Evolutionary conservation across 2,888 invertebrate genomes (phyloP), one percentile per base, ranked within the genome.

Genomic region (Tholera decimalis): DNA sequence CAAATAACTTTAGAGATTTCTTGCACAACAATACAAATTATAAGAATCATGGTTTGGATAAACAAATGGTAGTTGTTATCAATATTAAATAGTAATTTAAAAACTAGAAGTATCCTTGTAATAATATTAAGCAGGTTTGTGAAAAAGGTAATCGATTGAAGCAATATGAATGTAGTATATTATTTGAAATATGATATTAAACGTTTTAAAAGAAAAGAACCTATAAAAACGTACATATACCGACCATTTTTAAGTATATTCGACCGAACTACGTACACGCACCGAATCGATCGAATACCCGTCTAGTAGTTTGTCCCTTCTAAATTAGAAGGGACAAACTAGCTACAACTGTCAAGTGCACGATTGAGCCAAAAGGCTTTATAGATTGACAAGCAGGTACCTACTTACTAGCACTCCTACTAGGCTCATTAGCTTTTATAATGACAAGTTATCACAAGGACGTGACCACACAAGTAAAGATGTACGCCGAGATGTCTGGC

Each of bases 401-500:
- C 65, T 66, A 6, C 35, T 6, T 35, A 63, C 56, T 60, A 59
- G 49, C 65, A 63, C 64, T 2, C 35, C 15, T 35, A 63, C 56
- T 60, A 59, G 49, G 53, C 76, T 77, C 69, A 83, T 84, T 85
- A 83, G 79, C 50, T 85, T 83, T 83, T 85, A 82, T 84, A 86
- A 85, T 82, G 83, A 65, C 66, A 68, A 75, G 73, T 73, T 75
- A 77, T 74, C 70, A 69, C 77, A 79, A 74, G 76, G 69, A 74
- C 69, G 59, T 49, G 41, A 44, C 41, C 66, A 66, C 67, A 68
- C 63, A 66, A 60, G 74, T 59, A 72, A 83, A 86, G 88, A 88
- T 86, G 84, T 75, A 83, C 81, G 75, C 68, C 68, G 73, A 83
- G 84, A 85, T 79, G 79, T 82, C 83, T 88, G 86, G 83, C 87